Conservation (phyloP, 2,888 invertebrate species). For the Argynnis bischoffii region DNA sequence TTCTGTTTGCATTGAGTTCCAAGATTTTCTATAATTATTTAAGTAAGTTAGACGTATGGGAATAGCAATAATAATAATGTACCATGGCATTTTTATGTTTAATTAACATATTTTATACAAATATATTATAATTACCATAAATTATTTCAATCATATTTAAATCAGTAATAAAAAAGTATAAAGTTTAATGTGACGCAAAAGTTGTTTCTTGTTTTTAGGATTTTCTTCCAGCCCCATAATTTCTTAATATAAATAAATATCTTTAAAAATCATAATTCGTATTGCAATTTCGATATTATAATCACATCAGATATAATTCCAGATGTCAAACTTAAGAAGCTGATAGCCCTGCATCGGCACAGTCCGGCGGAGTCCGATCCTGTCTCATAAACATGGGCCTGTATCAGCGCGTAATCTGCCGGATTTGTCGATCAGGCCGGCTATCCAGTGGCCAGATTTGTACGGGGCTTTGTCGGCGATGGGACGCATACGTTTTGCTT, state of each 20-base stretch:
- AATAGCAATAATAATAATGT: no score
- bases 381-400: conserved; percentile 79
- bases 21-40: neutral
- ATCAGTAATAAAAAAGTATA: no score
- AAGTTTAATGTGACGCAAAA: no score
- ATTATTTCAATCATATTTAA: no score
- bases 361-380: conserved; percentile 56
- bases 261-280: no score
- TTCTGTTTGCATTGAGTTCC: conserved; percentile 15
- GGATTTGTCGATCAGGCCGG: conserved; percentile 82
- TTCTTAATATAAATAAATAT: no score
- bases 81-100: no score
- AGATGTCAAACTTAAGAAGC: neutral
- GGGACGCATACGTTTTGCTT: conserved; percentile 77
- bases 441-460: conserved; percentile 80
- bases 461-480: conserved; percentile 76
- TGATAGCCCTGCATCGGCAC: conserved; percentile 55
- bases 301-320: neutral
- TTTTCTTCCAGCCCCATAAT: no score
- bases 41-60: neutral
- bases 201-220: no score
- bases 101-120: no score
- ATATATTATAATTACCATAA: no score
- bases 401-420: conserved; percentile 82
- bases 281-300: no score